These are phyloP conservation scores for Heliconius hewitsoni DNA, from an alignment of 1,140 invertebrate genomes.

Conservation along the genomic window DNA sequence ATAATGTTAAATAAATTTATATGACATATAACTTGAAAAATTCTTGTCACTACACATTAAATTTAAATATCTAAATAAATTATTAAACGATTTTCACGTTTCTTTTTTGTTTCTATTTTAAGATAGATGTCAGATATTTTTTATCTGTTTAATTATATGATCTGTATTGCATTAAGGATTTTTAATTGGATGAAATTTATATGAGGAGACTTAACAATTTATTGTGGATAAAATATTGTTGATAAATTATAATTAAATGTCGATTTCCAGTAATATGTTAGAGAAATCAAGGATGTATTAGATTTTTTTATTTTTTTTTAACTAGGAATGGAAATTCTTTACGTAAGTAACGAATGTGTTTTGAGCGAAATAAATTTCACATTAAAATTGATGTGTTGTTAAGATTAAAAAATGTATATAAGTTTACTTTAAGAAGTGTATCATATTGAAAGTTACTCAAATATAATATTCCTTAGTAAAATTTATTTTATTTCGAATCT, in stretches of 20 bases:
- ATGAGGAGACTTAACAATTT: slow-evolving; percentile 6
- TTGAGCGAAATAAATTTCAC: slow-evolving; percentile 12
- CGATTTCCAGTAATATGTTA: slow-evolving; percentile 8
- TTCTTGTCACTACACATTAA: slow-evolving; percentile 9
- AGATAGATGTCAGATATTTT: neutral
- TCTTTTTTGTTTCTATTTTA: slow-evolving; percentile 10
- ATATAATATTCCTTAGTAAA: slow-evolving; percentile 69
- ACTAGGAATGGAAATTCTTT: slow-evolving; percentile 14
- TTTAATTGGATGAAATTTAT: neutral
- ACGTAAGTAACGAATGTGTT: slow-evolving; percentile 9
- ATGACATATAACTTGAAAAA: neutral
- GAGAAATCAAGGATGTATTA: slow-evolving; percentile 11
- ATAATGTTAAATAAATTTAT: neutral
- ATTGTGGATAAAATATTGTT: neutral
- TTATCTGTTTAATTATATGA: slow-evolving; percentile 8
- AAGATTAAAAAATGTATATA: slow-evolving; percentile 45
- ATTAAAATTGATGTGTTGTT: slow-evolving; percentile 35
- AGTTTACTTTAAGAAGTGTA: slow-evolving; percentile 61
- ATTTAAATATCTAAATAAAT: neutral
- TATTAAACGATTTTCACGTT: neutral
- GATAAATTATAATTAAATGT: slow-evolving; percentile 7
- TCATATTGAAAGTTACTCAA: slow-evolving; percentile 68
- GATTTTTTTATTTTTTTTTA: slow-evolving; percentile 21
- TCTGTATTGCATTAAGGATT: slow-evolving; percentile 4
- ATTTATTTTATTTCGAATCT: neutral